Evolutionary conservation across 2,113 vertebrate species (phyloP).

Genomic region (Triplophysa dalaica): DNA sequence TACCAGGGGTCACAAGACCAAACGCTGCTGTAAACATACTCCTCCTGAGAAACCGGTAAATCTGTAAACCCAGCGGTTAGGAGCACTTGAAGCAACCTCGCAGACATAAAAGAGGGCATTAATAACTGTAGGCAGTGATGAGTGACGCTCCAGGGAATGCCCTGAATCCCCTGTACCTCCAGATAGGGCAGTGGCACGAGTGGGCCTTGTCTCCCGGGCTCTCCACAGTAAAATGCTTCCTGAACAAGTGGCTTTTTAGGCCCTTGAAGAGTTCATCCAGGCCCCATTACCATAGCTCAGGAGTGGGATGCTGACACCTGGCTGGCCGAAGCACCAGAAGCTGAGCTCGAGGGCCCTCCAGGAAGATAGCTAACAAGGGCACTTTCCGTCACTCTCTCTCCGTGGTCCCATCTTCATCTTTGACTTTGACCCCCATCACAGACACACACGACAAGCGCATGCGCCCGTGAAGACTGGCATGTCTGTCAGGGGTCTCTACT

Average conservation of each 20-base stretch:
- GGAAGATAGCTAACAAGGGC: slow-evolving; percentile 55
- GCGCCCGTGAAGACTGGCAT: slow-evolving; percentile 31
- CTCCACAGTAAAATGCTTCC: slow-evolving; percentile 36
- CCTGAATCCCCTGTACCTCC: slow-evolving; percentile 55
- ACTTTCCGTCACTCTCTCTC: slow-evolving; percentile 16
- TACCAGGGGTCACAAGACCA: background rate
- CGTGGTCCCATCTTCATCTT: slow-evolving; percentile 1
- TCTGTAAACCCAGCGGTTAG: background rate
- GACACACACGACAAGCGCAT: slow-evolving; percentile 5
- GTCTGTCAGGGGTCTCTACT: slow-evolving; percentile 51
- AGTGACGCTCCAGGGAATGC: slow-evolving; percentile 23
- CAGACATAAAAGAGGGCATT: slow-evolving; percentile 15
- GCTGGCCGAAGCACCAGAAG: slow-evolving; percentile 58
- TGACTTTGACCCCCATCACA: slow-evolving; percentile 29
- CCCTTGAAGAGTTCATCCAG: slow-evolving; percentile 76
- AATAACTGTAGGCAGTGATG: slow-evolving; percentile 44
- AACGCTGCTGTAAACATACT: slow-evolving; percentile 6
- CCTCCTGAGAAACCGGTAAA: slow-evolving; percentile 32
- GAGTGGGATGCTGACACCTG: slow-evolving; percentile 60
- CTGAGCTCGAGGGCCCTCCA: slow-evolving; percentile 58
- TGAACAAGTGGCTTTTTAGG: slow-evolving; percentile 66
- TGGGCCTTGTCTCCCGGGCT: slow-evolving; percentile 32
- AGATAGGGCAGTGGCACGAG: background rate
- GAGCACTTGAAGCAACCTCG: slow-evolving; percentile 14
- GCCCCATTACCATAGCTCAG: slow-evolving; percentile 66